Evolutionary conservation across 2,113 vertebrate genomes (phyloP), one percentile per base, ranked within the genome.

Genomic region (Catharus bicknelli): DNA sequence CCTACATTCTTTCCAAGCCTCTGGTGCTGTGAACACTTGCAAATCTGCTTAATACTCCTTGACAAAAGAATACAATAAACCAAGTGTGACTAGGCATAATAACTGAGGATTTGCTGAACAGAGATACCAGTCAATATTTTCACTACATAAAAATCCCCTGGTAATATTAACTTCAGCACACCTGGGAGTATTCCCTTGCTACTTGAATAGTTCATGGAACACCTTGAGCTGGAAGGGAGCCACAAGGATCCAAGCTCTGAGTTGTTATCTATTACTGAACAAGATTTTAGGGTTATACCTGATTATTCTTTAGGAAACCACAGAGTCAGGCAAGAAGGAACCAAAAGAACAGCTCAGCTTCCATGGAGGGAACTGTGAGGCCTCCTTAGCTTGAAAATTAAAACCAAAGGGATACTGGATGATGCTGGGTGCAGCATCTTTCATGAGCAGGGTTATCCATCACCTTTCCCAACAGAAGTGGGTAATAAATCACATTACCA

Each of bases 301-400:
- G 17, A 4, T 42, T 62, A 19, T 1, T 61, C n/a, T 55, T 42
- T 10, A 61, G 51, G 29, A 82, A 22, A 40, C 17, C 29, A n/a
- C 29, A 54, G 38, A 38, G 58, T 11, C n/a, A 57, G n/a, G 30
- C 23, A 75, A 75, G 61, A 38, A 57, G 38, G 45, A 67, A 61
- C 9, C 23, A 67, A 13, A 9, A 40, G 18, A 62, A 62, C 14
- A 50, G 70, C 34, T 36, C 34, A 62, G 8, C 30, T 48, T 68
- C 47, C 54, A 22, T 0, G 0, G 11, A 68, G 21, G 17, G 5
- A 68, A 48, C 7, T 17, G 12, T 5, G 30, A 67, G 48, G 40
- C 40, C 40, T 69, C 55, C 30, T 73, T 38, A 85, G 1, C 38
- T 7, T 21, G 19, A 48, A 61, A 78, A 58, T 12, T 32, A 27